phyloP scores from a whole-genome alignment of 2,797 vertebrate genomes.

The Chanos chanos region DNA sequence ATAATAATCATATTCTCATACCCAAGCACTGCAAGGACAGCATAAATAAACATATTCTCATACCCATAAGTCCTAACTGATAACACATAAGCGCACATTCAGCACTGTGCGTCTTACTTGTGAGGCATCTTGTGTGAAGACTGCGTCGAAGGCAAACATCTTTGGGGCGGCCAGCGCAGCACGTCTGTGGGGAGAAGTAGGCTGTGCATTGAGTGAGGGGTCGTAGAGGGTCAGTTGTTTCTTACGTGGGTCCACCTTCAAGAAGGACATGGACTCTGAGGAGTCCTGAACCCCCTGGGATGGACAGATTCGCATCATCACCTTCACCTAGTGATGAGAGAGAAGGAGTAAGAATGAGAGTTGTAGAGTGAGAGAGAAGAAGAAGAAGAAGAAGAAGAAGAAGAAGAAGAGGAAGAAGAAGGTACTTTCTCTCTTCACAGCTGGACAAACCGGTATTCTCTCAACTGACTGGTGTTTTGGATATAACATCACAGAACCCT shows the following conservation, averaged over 20 bases:
- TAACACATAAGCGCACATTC: background rate
- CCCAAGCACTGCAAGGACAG: background rate
- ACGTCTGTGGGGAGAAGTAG: slow-evolving; percentile 77
- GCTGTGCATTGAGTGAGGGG: slow-evolving; percentile 74
- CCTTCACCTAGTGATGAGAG: slow-evolving; percentile 81
- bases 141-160: slow-evolving; percentile 96
- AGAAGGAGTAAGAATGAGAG: too few species aligned
- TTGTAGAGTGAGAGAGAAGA: background rate
- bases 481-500: slow-evolving; percentile 64
- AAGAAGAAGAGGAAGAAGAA: background rate
- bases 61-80: background rate
- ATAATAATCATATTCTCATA: background rate
- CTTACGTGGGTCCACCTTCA: slow-evolving; percentile 93
- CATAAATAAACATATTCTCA: slow-evolving; percentile 50
- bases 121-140: slow-evolving; percentile 94
- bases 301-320: slow-evolving; percentile 95
- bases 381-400: background rate
- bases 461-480: slow-evolving; percentile 47
- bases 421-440: background rate
- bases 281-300: slow-evolving; percentile 79
- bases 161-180: slow-evolving; percentile 83
- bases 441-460: slow-evolving; percentile 50
- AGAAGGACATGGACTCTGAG: slow-evolving; percentile 88
- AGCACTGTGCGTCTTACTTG: slow-evolving; percentile 75
- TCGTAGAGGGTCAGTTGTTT: slow-evolving; percentile 96